phyloP scores from a whole-genome alignment of 1,140 invertebrate genomes.

The Lucilia sericata region DNA sequence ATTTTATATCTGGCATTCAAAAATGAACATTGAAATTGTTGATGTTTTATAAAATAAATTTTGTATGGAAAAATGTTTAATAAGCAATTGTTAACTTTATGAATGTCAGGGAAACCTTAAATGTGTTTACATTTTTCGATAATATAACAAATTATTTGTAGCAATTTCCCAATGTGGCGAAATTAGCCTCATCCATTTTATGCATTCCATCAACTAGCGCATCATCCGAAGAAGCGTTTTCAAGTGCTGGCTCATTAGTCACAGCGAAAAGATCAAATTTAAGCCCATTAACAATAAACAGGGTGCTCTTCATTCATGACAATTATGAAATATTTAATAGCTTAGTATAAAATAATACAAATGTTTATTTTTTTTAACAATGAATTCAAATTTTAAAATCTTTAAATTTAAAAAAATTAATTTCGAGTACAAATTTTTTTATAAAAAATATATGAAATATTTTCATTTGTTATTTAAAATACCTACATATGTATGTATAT shows the following conservation, averaged over 20 bases:
- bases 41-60: not conserved
- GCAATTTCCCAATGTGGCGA: constrained; percentile 16
- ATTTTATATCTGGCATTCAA: not conserved
- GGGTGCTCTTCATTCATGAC: not conserved
- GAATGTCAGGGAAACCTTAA: not conserved
- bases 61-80: not conserved
- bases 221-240: constrained; percentile 24
- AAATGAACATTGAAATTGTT: not conserved
- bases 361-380: too few species aligned
- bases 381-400: too few species aligned
- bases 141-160: not conserved
- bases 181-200: constrained; percentile 28
- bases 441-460: too few species aligned
- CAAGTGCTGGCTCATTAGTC: constrained; percentile 22
- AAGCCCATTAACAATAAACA: constrained; percentile 23
- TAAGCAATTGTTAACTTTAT: not conserved
- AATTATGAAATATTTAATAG: constrained; percentile 22
- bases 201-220: not conserved
- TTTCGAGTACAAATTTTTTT: too few species aligned
- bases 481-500: too few species aligned
- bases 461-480: too few species aligned
- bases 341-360: not conserved
- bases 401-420: too few species aligned
- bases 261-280: constrained; percentile 21
- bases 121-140: not conserved